Evolutionary conservation across 2,888 invertebrate genomes (phyloP).

Genomic region (Yponomeuta plumbellus): DNA sequence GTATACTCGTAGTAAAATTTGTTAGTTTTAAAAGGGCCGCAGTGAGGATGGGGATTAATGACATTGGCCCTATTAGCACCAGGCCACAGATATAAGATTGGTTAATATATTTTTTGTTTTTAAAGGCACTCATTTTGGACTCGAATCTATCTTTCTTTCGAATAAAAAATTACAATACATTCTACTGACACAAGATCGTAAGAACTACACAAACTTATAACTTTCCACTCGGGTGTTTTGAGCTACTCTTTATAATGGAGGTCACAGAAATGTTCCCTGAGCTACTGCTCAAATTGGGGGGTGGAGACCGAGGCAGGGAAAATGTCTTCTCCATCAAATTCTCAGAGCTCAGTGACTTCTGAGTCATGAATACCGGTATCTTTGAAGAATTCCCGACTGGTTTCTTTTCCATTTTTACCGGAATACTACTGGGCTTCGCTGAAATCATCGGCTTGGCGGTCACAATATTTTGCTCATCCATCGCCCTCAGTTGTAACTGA

Average conservation of each 20-base stretch:
- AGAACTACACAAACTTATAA: conserved; percentile 27
- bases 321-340: conserved; percentile 61
- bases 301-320: conserved; percentile 60
- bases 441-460: conserved; percentile 52
- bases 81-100: too few species aligned
- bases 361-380: conserved; percentile 68
- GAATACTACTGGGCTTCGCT: conserved; percentile 68
- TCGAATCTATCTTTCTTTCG: too few species aligned
- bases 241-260: conserved; percentile 79
- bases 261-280: conserved; percentile 75
- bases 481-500: conserved; percentile 54
- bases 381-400: conserved; percentile 61
- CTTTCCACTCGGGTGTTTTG: conserved; percentile 71
- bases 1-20: too few species aligned
- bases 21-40: too few species aligned
- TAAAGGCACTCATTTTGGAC: too few species aligned
- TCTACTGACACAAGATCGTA: not conserved
- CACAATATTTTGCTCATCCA: conserved; percentile 36
- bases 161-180: too few species aligned
- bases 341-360: conserved; percentile 70
- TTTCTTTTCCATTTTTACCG: conserved; percentile 59
- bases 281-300: conserved; percentile 54
- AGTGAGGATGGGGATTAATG: too few species aligned
- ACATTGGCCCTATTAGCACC: too few species aligned
- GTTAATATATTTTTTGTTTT: too few species aligned